Base-by-base conservation (phyloP, 2,888 invertebrate species). In the Prenolepis imparis region DNA sequence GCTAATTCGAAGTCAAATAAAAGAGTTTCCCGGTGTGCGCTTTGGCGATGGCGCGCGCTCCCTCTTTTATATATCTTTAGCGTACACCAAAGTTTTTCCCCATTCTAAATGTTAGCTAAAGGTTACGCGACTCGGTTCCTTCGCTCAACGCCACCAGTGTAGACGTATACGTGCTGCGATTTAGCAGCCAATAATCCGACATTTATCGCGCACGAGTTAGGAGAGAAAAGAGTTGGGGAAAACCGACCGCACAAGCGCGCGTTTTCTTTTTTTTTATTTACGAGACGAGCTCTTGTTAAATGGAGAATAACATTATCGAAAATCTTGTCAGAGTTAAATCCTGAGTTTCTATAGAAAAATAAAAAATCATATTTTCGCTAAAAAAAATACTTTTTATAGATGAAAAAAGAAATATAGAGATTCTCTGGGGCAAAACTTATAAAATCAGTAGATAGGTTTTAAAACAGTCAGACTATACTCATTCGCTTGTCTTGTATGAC, bases 1-100 rank as follows among this genome's bases (percentile, higher is more conserved):
- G 90, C 92, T 92, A 92, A 93, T 93, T 93, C 91, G 85, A 93
- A 93, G 91, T 93, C 92, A 93, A 93, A 93, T 93, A 93, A 92
- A 91, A 92, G 91, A 91, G 89, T 91, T 91, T 3, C 57, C 74
- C 86, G 72, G 74, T 36, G 75, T 18, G 70, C 59, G 36, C 48
- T 85, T 82, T 41, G 72, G 64, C 87, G 66, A 80, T 12, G 18
- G 55, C 4, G 77, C 66, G 77, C 66, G 59, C 24, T 41, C 15
- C 55, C 12, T 36, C 28, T 18, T 68, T 68, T 59, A 59, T 73
- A 78, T 59, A 84, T 87, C 70, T 66, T 78, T 75, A 74, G 75
- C 21, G 24, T 11, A 36, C 28, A 11, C 63, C 52, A 64, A 85
- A 72, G 36, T 52, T 82, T 81, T 80, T 61, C 48, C 57, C 61